Base-by-base conservation (phyloP, 2,113 vertebrate species). In the Tachysurus fulvidraco region DNA sequence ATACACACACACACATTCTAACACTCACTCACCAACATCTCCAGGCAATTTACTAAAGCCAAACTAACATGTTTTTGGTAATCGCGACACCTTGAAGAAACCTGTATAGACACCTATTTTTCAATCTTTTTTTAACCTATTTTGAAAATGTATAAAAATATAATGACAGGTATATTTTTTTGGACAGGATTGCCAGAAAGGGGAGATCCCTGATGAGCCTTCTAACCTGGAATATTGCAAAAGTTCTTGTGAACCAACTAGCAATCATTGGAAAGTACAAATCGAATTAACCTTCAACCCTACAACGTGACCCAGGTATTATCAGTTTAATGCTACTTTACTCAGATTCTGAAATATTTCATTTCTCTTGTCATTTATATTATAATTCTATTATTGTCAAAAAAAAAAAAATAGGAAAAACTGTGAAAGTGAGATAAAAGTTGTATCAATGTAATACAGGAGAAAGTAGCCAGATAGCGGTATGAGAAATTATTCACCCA, bases 401-500 rank as follows among this genome's bases (percentile, higher is more conserved):
- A 36, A 36, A 36, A 36, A 36, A 55, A 78, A 55, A 41, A 17
- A 62, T 2, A 25, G 21, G 65, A 36, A 36, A 57, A 71, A 71
- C 14, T 57, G 55, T 62, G 64, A 77, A 76, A 76, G n/a, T 76
- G 46, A 77, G 71, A 87, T 76, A 83, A 88, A 55, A 57, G 83
- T 87, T 16, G 44, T 87, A 41, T 52, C 52, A 84, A 52, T 60
- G 74, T 16, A 80, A 83, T 59, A 28, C 78, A 87, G 82, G 77
- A 83, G 82, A 78, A 7, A 84, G 11, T 44, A 81, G 71, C 73
- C 57, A 55, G 81, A 67, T 60, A 69, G 74, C 57, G 67, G 77
- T 81, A 65, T 83, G 64, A 74, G 86, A 65, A 79, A 83, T 85
- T 81, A 88, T 82, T 85, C 89, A 88, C 84, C 81, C 89, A 83